A percentile compares a stretch with the other conserved stretches of the same genome.
phyloP scores from a whole-genome alignment of 2,888 invertebrate genomes.

The Candidula unifasciata region DNA sequence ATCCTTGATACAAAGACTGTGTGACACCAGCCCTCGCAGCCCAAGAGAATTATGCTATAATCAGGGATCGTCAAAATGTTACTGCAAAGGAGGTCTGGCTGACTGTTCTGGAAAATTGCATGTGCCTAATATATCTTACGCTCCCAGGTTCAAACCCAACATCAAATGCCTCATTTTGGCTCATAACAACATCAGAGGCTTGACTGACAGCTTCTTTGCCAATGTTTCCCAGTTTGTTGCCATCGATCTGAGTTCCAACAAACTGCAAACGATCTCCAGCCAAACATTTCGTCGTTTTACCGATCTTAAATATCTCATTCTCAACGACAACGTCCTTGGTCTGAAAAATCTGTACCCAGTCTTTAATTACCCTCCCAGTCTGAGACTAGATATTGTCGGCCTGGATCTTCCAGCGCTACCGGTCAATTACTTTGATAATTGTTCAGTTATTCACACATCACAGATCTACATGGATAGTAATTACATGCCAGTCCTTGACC shows the following conservation, averaged over 20 bases:
- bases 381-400: constrained; percentile 32
- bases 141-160: constrained; percentile 15
- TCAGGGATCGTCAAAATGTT: constrained; percentile 11
- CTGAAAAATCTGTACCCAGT: constrained; percentile 26
- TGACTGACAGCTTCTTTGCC: constrained; percentile 40
- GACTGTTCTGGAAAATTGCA: constrained; percentile 34
- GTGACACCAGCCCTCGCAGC: not conserved
- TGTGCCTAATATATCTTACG: constrained; percentile 33
- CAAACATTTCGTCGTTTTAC: constrained; percentile 29
- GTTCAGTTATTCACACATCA: not conserved
- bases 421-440: constrained; percentile 6
- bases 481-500: constrained; percentile 12
- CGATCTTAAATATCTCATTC: constrained; percentile 32
- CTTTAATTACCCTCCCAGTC: constrained; percentile 16
- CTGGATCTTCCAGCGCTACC: constrained; percentile 10
- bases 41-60: constrained; percentile 1
- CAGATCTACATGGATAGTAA: constrained; percentile 38
- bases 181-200: constrained; percentile 30
- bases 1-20: constrained; percentile 13
- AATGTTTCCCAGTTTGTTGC: constrained; percentile 38
- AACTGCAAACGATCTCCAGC: constrained; percentile 6
- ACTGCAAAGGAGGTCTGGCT: constrained; percentile 34
- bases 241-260: constrained; percentile 41
- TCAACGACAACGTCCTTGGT: constrained; percentile 27
- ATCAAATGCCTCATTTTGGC: constrained; percentile 36